Conservation (phyloP, 1,140 invertebrate species). For the Gryllus bimaculatus region DNA sequence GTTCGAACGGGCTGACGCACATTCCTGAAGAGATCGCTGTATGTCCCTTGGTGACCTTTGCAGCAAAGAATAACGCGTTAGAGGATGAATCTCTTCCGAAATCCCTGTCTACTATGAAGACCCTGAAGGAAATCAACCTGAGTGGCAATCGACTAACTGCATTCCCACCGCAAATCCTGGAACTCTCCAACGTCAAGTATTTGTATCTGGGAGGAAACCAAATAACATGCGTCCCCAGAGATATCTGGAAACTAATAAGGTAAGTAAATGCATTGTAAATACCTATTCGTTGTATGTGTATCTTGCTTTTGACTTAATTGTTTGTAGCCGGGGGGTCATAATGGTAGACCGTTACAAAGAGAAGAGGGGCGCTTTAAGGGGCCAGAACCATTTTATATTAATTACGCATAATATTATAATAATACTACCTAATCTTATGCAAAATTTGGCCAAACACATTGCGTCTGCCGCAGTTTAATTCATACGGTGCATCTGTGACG, state of each 20-base stretch:
- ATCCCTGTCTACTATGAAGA: constrained; percentile 29
- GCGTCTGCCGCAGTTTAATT: too few species aligned
- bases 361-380: too few species aligned
- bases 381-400: too few species aligned
- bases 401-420: too few species aligned
- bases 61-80: constrained; percentile 81
- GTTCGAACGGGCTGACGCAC: constrained; percentile 67
- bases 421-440: too few species aligned
- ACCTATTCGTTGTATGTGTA: too few species aligned
- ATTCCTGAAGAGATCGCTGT: constrained; percentile 64
- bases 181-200: constrained; percentile 63
- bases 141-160: constrained; percentile 81
- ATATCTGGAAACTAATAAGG: constrained; percentile 70
- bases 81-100: constrained; percentile 77
- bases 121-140: constrained; percentile 78
- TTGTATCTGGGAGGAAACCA: constrained; percentile 84
- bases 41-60: constrained; percentile 65
- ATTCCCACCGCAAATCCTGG: constrained; percentile 78
- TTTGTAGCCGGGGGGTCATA: too few species aligned
- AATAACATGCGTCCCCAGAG: constrained; percentile 66
- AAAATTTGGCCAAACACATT: too few species aligned
- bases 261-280: constrained; percentile 32
- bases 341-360: too few species aligned
- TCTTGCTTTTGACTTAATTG: too few species aligned
- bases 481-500: too few species aligned